Conservation (phyloP, 2,797 vertebrate species). For the Neosalanx taihuensis region DNA sequence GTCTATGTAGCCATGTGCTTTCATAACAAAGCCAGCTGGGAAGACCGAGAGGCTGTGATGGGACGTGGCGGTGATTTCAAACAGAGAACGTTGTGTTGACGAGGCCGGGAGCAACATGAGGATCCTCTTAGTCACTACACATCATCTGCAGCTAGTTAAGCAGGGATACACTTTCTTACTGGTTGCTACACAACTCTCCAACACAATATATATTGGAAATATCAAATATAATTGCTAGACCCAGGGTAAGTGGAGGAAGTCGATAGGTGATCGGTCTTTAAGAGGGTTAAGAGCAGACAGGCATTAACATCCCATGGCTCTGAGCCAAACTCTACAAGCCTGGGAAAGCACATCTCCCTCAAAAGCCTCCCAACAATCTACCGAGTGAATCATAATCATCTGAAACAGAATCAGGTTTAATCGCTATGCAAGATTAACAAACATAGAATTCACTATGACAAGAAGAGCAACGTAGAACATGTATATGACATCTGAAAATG, state of each 20-base stretch:
- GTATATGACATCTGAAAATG: constrained; percentile 13
- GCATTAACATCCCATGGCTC: constrained; percentile 43
- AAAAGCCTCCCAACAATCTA: constrained; percentile 50
- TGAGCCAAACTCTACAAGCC: constrained; percentile 12
- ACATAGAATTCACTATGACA: too few species aligned
- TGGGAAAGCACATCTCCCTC: not conserved
- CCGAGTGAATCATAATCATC: constrained; percentile 24
- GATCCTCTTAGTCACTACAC: constrained; percentile 13
- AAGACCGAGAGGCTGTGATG: not conserved
- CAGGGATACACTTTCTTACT: not conserved
- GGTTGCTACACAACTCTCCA: not conserved
- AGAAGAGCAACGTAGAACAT: too few species aligned
- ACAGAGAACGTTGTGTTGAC: not conserved
- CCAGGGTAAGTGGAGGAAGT: constrained; percentile 20
- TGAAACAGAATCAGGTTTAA: too few species aligned
- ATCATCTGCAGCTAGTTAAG: not conserved
- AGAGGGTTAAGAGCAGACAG: constrained; percentile 42
- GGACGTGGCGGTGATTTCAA: not conserved
- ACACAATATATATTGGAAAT: constrained; percentile 22
- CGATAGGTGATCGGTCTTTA: constrained; percentile 43
- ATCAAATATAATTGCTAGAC: constrained; percentile 12
- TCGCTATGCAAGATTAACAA: too few species aligned
- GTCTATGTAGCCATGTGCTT: constrained; percentile 41
- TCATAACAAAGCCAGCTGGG: constrained; percentile 38
- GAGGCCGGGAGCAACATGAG: not conserved